Base-by-base conservation (phyloP, 2,888 invertebrate species). In the Microctonus brassicae region DNA sequence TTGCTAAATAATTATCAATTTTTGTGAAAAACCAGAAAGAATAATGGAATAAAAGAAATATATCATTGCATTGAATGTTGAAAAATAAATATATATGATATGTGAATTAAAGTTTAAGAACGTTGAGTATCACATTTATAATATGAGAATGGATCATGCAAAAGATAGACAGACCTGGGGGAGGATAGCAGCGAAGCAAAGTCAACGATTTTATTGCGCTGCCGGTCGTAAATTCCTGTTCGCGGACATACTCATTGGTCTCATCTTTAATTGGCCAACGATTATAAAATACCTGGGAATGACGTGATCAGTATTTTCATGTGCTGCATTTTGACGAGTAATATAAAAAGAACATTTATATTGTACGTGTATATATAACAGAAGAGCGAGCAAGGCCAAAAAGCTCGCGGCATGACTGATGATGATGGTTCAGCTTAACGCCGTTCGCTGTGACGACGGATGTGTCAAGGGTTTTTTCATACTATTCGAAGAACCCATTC, bases 211-310 rank as follows among this genome's bases (percentile, higher is more conserved):
- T 85, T 85, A 85, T 83, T 81, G 84, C n/a, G n/a, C 83, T 78
- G 80, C 79, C 80, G 83, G 80, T 84, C 83, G 83, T 84, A 85
- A 85, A 85, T 86, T 85, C 83, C 81, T 77, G 70, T 71, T 79
- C 81, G 79, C 81, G 82, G 79, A 17, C n/a, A n/a, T n/a, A n/a
- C 64, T 64, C 75, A 63, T 20, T 47, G 24, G 62, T 55, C 53
- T 74, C 76, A 75, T 78, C 75, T 76, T 78, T 81, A 81, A 83
- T 82, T 82, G 80, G 78, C 74, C 79, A 79, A 76, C 83, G 81
- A 84, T 84, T 83, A 83, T 81, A 83, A 81, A 83, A 82, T 81
- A 81, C 80, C 79, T 75, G 75, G 69, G 73, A 75, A 76, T 75
- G 71, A 76, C 77, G 77, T 74, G 78, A 79, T 74, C 75, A 61